Conservation (phyloP, 2,888 invertebrate genomes). For the Dryococelus australis region DNA sequence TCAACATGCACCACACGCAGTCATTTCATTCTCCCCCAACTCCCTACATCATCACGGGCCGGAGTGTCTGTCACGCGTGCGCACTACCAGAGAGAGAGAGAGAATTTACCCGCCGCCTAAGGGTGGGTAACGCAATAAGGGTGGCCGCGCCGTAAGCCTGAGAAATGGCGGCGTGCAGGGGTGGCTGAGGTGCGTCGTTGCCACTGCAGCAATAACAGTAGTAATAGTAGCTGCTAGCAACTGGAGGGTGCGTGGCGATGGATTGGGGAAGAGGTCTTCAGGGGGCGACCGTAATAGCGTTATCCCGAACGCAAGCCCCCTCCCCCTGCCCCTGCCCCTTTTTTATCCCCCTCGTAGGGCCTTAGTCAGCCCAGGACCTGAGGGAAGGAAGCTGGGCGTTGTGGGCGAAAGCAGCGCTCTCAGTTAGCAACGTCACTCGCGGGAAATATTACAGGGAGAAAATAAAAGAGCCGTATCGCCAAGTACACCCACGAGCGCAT, state of each 20-base stretch:
- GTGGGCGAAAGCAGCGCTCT: no score
- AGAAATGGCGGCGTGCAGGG: background rate
- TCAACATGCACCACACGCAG: conserved; percentile 10
- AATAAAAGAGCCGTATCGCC: no score
- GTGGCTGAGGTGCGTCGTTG: background rate
- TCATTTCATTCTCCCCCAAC: background rate
- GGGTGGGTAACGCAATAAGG: background rate
- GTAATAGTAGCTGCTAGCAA: background rate
- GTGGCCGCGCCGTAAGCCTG: background rate
- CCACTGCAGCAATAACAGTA: background rate
- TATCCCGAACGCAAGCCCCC: background rate
- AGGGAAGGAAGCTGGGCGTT: no score
- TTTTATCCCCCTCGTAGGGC: background rate
- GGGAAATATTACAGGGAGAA: no score
- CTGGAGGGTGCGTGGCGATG: background rate
- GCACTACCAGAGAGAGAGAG: background rate
- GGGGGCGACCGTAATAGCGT: background rate
- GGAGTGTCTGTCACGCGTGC: background rate
- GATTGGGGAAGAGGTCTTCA: background rate
- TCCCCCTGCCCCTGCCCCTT: no score
- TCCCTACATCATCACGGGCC: background rate
- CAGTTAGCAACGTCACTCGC: no score
- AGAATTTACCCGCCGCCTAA: no score
- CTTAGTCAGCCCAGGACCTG: no score
- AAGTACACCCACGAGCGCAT: no score